Evolutionary conservation across 2,888 invertebrate species (phyloP).

Genomic region (Panopea generosa): DNA sequence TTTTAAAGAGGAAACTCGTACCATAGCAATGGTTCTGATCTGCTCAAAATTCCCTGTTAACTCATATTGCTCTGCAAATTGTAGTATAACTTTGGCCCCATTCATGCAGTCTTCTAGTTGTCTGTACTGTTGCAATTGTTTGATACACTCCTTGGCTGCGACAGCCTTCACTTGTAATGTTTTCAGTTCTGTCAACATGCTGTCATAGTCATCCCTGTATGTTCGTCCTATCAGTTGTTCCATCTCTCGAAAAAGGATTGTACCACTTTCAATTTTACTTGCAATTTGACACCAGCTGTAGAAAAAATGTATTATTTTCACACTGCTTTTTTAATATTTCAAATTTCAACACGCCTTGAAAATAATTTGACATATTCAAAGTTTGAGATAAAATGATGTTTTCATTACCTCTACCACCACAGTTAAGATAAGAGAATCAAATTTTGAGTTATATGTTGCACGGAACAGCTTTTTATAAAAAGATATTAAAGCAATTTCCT

Average conservation of each 20-base stretch:
- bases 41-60: constrained; percentile 60
- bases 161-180: background rate
- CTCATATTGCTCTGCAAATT: constrained; percentile 38
- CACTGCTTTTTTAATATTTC: too few species aligned
- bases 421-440: too few species aligned
- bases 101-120: constrained; percentile 51
- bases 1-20: too few species aligned
- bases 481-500: too few species aligned
- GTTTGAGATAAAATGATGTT: too few species aligned
- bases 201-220: constrained; percentile 16
- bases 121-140: constrained; percentile 60
- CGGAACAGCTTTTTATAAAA: too few species aligned
- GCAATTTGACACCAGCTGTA: constrained; percentile 15
- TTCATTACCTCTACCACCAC: too few species aligned
- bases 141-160: constrained; percentile 13
- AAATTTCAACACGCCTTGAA: too few species aligned
- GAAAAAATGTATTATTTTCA: too few species aligned
- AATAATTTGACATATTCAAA: too few species aligned
- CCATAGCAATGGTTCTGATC: constrained; percentile 36
- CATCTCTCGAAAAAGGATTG: constrained; percentile 18
- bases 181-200: constrained; percentile 18
- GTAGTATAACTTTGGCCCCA: constrained; percentile 59
- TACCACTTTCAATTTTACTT: constrained; percentile 12
- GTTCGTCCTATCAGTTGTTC: constrained; percentile 18
- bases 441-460: too few species aligned